Evolutionary conservation across 2,797 vertebrate genomes (phyloP), one percentile per base, ranked within the genome.

Genomic region (Gadopsis marmoratus): DNA sequence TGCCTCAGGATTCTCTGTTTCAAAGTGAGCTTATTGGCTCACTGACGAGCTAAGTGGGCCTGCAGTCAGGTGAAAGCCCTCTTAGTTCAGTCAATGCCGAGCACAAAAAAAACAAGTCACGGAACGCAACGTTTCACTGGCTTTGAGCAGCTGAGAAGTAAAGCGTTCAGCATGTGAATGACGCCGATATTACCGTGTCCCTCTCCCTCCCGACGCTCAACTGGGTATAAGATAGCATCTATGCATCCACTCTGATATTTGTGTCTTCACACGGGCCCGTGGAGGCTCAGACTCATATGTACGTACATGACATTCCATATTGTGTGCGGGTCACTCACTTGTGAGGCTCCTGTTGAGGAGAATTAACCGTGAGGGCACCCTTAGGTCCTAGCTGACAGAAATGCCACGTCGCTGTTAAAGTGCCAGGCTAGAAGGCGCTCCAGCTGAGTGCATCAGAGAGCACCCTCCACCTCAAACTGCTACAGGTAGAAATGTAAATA

Each of bases 341-440:
- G 80, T 78, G 70, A 83, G 69, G 47, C 60, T 70, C 45, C 47
- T 16, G 33, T 60, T 12, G 48, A 74, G 71, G 33, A 55, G 61
- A 37, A 67, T 81, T 61, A 82, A 82, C 81, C 79, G 76, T 0
- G 37, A 61, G 74, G 65, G 29, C 69, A 76, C 70, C 75, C 74
- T 71, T 84, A 59, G 76, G 78, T 84, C 74, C 66, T 29, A 68
- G 69, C 68, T 71, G 85, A 63, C 77, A 64, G 50, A 93, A 91
- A 74, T 73, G 66, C 37, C 90, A 92, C 84, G 4, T 58, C 71
- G 39, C 70, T 87, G 91, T 85, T 68, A 88, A 78, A 71, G 14
- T 68, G 53, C 53, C 51, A 65, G 50, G 50, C 53, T 60, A 35
- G 68, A 84, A 47, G 45, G 61, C 41, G 63, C 56, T 31, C 31